Percentiles rank a stretch among this genome's conserved stretches.
phyloP scores from a whole-genome alignment of 2,888 invertebrate species.

The Polietes domitor region DNA sequence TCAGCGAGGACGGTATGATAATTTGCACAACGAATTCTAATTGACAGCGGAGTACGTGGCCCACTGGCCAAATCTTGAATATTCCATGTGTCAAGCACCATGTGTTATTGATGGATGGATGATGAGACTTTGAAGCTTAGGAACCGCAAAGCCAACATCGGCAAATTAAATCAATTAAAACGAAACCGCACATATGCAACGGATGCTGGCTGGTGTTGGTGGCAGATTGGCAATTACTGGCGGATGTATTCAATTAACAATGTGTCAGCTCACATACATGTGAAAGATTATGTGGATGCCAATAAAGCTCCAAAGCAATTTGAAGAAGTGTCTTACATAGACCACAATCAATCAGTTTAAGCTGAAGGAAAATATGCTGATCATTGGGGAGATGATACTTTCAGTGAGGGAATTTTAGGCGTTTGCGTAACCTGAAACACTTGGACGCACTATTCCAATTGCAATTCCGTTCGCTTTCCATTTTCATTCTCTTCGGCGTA shows the following conservation, averaged over 20 bases:
- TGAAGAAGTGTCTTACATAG: not conserved
- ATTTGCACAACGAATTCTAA: not conserved
- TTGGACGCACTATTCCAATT: too few species aligned
- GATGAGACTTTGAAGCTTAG: not conserved
- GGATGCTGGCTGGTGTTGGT: not conserved
- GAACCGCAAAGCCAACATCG: not conserved
- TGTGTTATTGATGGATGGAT: slow-evolving; percentile 24
- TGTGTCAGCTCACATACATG: not conserved
- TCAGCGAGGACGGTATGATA: not conserved
- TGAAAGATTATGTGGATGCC: not conserved
- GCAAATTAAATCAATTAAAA: slow-evolving; percentile 33
- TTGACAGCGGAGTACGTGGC: not conserved
- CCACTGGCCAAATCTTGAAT: not conserved
- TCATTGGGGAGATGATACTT: too few species aligned
- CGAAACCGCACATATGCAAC: slow-evolving; percentile 30
- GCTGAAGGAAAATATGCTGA: too few species aligned
- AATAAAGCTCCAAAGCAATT: not conserved
- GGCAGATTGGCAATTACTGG: not conserved
- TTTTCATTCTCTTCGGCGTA: too few species aligned
- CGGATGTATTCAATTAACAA: not conserved
- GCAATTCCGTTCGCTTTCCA: too few species aligned
- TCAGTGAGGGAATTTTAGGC: too few species aligned
- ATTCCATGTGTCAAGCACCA: slow-evolving; percentile 9
- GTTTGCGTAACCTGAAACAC: too few species aligned
- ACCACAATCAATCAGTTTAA: not conserved